Evolutionary conservation across 2,888 invertebrate genomes (phyloP).

Genomic region (Cantharis nigra): DNA sequence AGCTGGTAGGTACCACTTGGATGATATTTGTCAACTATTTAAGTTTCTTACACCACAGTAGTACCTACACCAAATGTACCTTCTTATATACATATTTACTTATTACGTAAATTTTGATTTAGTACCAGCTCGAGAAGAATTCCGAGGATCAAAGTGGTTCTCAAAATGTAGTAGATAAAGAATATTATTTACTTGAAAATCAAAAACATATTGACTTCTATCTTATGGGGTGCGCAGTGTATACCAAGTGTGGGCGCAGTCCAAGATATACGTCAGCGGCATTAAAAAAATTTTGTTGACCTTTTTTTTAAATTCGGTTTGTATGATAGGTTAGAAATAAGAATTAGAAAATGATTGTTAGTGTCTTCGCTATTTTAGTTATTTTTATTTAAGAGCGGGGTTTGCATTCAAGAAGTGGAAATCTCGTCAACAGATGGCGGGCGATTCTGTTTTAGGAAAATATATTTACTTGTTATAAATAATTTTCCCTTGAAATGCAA

Average conservation of each 20-base stretch:
- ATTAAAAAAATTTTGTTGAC: background rate
- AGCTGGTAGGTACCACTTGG: background rate
- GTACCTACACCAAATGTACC: background rate
- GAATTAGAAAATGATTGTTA: background rate
- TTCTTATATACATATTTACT: background rate
- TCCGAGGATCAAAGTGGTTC: background rate
- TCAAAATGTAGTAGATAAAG: background rate
- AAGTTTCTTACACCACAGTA: background rate
- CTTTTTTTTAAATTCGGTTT: background rate
- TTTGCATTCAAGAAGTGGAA: no score
- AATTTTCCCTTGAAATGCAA: no score
- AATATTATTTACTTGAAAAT: background rate
- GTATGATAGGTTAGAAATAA: background rate
- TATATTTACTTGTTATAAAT: no score
- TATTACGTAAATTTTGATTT: background rate
- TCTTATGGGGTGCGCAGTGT: background rate
- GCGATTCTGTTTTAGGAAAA: no score
- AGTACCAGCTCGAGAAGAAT: background rate
- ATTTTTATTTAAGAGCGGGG: background rate
- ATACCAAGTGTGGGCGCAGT: background rate
- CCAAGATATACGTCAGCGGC: background rate
- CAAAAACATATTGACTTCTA: background rate
- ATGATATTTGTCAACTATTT: background rate
- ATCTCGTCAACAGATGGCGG: no score
- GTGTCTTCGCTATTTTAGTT: background rate